These are phyloP conservation scores for Papilio aristodemus DNA, from an alignment of 1,140 invertebrate genomes.

Conservation along the genomic window DNA sequence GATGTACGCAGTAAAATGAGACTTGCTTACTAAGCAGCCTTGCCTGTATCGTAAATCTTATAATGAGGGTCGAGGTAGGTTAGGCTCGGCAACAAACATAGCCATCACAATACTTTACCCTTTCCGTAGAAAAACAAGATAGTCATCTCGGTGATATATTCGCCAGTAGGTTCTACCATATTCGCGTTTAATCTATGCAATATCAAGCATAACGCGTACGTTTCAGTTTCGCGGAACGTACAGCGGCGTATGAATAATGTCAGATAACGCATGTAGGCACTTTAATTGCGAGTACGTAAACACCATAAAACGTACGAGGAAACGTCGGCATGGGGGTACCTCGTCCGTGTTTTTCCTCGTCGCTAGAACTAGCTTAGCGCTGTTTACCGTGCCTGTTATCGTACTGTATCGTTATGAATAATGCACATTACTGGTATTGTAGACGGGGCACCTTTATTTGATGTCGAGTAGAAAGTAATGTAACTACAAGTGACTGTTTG, in stretches of 20 bases:
- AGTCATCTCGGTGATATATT: constrained; percentile 23
- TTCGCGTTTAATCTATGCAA: constrained; percentile 30
- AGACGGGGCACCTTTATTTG: constrained; percentile 29
- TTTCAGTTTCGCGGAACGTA: constrained; percentile 46
- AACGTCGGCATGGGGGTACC: constrained; percentile 24
- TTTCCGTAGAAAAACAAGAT: constrained; percentile 28
- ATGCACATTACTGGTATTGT: constrained; percentile 29
- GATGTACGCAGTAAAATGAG: constrained; percentile 1
- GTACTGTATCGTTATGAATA: constrained; percentile 31
- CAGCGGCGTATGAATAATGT: constrained; percentile 43
- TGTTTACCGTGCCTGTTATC: constrained; percentile 29
- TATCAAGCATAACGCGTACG: constrained; percentile 41
- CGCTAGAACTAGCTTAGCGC: constrained; percentile 11
- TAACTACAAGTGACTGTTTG: constrained; percentile 30
- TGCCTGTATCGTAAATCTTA: constrained; percentile 26
- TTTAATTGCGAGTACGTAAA: constrained; percentile 30
- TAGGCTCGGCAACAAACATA: background rate
- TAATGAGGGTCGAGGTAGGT: constrained; percentile 31
- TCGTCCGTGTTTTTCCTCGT: constrained; percentile 36
- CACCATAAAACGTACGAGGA: constrained; percentile 34
- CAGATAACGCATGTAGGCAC: constrained; percentile 36
- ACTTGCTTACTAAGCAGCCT: constrained; percentile 24
- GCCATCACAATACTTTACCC: constrained; percentile 16
- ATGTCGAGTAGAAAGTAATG: constrained; percentile 32
- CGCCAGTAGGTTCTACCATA: constrained; percentile 15